phyloP scores from a whole-genome alignment of 2,888 invertebrate genomes.

The Syritta pipiens region DNA sequence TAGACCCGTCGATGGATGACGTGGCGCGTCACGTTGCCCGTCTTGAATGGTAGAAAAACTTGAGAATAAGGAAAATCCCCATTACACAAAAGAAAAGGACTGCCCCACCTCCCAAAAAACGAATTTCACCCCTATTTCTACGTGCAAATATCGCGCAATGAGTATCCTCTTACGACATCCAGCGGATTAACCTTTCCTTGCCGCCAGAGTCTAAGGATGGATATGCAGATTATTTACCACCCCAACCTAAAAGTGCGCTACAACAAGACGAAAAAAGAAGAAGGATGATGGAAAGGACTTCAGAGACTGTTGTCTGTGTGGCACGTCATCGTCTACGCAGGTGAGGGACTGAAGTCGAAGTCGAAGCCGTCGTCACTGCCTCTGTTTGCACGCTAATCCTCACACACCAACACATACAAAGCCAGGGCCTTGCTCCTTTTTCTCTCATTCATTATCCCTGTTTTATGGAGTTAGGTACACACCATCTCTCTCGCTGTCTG shows the following conservation, averaged over 20 bases:
- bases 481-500: neutral
- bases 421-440: constrained; percentile 9
- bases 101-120: no score
- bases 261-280: no score
- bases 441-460: constrained; percentile 41
- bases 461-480: constrained; percentile 7
- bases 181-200: constrained; percentile 58
- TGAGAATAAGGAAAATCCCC: constrained; percentile 35
- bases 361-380: neutral
- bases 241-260: no score
- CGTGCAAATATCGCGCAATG: constrained; percentile 42
- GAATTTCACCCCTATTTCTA: neutral
- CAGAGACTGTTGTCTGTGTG: constrained; percentile 34
- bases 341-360: constrained; percentile 9
- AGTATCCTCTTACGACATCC: constrained; percentile 40
- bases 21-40: constrained; percentile 37
- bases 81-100: no score
- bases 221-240: constrained; percentile 27
- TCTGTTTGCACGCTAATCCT: constrained; percentile 58
- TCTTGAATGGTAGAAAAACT: constrained; percentile 31
- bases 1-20: constrained; percentile 57
- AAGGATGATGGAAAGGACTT: constrained; percentile 22
- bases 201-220: neutral
- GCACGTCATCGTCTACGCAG: constrained; percentile 38
- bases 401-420: constrained; percentile 7